Percentiles rank a stretch among this genome's conserved stretches.
Evolutionary conservation across 2,888 invertebrate genomes (phyloP).

Genomic region (Oasisia sp.): DNA sequence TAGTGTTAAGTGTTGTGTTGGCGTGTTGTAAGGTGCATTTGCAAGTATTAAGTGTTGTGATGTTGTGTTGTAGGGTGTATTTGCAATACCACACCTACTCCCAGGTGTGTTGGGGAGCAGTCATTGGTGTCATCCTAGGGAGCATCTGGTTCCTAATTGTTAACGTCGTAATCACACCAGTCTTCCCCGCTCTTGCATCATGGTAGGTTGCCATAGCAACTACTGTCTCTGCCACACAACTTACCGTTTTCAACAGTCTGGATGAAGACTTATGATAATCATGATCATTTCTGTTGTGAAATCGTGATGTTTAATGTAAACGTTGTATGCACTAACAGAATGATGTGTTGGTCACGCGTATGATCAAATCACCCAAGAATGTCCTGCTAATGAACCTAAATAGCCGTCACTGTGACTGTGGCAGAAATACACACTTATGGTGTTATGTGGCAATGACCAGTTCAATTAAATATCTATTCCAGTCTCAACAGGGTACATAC

Average conservation of each 20-base stretch:
- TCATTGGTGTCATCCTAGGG: conserved; percentile 80
- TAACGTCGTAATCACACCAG: conserved; percentile 82
- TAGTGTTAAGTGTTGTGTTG: neutral
- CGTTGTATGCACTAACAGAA: too few species aligned
- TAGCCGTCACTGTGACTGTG: too few species aligned
- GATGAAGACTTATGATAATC: neutral
- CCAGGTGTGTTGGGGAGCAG: conserved; percentile 83
- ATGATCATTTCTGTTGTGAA: neutral
- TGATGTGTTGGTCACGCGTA: too few species aligned
- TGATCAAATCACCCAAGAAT: too few species aligned
- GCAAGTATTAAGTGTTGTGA: neutral
- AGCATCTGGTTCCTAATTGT: conserved; percentile 84
- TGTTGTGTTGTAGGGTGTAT: conserved; percentile 73
- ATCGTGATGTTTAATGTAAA: too few species aligned
- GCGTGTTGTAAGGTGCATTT: neutral
- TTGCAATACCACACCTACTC: conserved; percentile 84
- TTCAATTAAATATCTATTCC: too few species aligned
- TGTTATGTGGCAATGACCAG: too few species aligned
- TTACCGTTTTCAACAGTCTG: neutral
- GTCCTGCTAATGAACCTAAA: too few species aligned
- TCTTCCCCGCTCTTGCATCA: conserved; percentile 85
- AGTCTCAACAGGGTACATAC: too few species aligned
- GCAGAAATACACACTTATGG: too few species aligned
- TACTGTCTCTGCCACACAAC: neutral
- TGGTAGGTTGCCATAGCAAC: conserved; percentile 73